Base-by-base conservation (phyloP, 2,113 vertebrate genomes). In the Siniperca knerii region DNA sequence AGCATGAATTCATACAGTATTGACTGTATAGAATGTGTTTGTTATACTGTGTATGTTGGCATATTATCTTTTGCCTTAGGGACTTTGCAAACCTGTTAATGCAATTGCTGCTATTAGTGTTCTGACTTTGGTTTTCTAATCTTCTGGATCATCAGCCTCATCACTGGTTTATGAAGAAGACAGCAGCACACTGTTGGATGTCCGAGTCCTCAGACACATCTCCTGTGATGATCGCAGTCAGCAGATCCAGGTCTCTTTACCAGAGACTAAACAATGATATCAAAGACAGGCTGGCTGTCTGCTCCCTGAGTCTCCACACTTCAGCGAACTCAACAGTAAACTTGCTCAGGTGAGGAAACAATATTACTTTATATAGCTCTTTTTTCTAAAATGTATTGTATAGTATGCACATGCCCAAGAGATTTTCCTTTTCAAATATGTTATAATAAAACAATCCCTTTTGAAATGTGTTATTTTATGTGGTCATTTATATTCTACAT, bases 321-420 rank as follows among this genome's bases (percentile, higher is more conserved):
- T 70, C 82, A 68, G 46, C 78, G 48, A 64, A 71, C 60, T 48
- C 57, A 69, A 82, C 97, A 58, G 94, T 95, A 87, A 96, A 93
- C 84, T 94, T 96, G 0, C 84, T 97, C 88, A 97, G 98, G 83
- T 97, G 96, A 92, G 96, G 93, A 80, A 94, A 73, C 0, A 4
- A 20, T 12, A 21, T 33, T n/a, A 68, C 8, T 46, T 71, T 57
- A n/a, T 13, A 8, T n/a, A 23, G 13, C 54, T 40, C 18, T 21
- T 62, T 58, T 69, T 35, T 20, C 6, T 9, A 66, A 25, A 7
- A 29, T 2, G 20, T 57, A 20, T 15, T 16, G 6, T 33, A 20
- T 50, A 55, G 61, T 18, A 35, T 44, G 10, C 12, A 58, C 20
- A 4, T 62, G n/a, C 20, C 7, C 21, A 57, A 20, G 55, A n/a